Base-by-base conservation (phyloP, 92 coral and sea anemone species). In the Nematostella vectensis region DNA sequence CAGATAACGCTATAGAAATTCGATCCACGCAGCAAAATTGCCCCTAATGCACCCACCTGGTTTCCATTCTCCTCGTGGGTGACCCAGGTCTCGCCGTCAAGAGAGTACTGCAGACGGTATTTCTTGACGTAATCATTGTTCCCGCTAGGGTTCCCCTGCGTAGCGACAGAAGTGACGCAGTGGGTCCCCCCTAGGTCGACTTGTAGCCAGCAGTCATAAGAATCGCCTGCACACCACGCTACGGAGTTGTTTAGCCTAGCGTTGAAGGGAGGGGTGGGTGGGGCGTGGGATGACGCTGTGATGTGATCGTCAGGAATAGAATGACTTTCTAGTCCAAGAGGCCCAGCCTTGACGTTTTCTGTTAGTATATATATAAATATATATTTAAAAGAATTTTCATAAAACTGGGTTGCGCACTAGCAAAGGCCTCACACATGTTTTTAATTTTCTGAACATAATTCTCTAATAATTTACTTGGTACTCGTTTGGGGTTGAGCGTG, bases 71-170 rank as follows among this genome's bases (percentile, higher is more conserved):
- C 88, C 55, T 75, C 77, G 29, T 85, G 83, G 27, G 39, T 48
- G 4, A 52, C 29, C 95, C 95, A 85, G 45, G 50, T 59, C 21
- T 60, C 70, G 20, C 88, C 88, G 28, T 85, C 88, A 12, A 31
- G 15, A 8, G 95, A 80, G 71, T 71, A 60, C 58, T 65, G 72
- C 11, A 85, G 47, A 29, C 63, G 75, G 52, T 85, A 85, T 15
- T 73, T 73, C 70, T 75, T 80, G 16, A 85, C 95, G 45, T 66
- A 85, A 37, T 85, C 95, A 19, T 74, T 62, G 53, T 85, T 85
- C 2, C 88, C 88, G 1, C 56, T 83, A 0, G 95, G 95, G 47
- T 85, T 85, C 0, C 95, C 95, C 50, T 85, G 95, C 2, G 95
- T 75, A 15, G 95, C 95, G 19, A 85, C 83, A 15, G 83, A 81